Percentiles rank a stretch among this genome's conserved stretches.
Evolutionary conservation across 2,113 vertebrate genomes (phyloP).

Genomic region (Rhizomys pruinosus): DNA sequence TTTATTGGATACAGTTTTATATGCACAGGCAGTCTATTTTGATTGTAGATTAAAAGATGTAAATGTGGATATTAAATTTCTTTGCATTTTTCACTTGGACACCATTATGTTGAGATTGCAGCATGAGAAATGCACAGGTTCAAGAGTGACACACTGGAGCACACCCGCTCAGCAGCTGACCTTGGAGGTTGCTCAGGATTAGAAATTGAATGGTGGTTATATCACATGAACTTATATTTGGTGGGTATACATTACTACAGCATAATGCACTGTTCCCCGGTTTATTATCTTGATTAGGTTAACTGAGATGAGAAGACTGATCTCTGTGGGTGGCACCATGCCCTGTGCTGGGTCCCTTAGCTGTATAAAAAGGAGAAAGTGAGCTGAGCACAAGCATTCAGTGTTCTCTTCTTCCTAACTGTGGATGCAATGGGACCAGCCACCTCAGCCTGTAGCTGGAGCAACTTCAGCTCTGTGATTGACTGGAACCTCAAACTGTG

Average conservation of each 20-base stretch:
- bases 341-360: not conserved
- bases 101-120: not conserved
- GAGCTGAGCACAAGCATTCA: not conserved
- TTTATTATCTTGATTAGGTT: no score
- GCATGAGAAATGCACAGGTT: not conserved
- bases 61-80: not conserved
- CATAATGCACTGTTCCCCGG: not conserved
- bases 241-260: not conserved
- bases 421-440: not conserved
- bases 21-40: not conserved
- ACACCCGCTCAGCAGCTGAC: not conserved
- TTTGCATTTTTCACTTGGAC: not conserved
- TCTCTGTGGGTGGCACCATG: not conserved
- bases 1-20: not conserved
- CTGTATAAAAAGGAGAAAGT: not conserved
- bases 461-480: not conserved
- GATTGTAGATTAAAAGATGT: not conserved
- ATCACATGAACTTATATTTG: not conserved
- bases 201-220: not conserved
- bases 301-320: not conserved
- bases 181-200: not conserved
- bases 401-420: not conserved
- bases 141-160: not conserved
- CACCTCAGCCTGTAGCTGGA: not conserved
- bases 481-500: not conserved